Evolutionary conservation across 2,888 invertebrate species (phyloP), one percentile per base, ranked within the genome.

Genomic region (Platynereis dumerilii): DNA sequence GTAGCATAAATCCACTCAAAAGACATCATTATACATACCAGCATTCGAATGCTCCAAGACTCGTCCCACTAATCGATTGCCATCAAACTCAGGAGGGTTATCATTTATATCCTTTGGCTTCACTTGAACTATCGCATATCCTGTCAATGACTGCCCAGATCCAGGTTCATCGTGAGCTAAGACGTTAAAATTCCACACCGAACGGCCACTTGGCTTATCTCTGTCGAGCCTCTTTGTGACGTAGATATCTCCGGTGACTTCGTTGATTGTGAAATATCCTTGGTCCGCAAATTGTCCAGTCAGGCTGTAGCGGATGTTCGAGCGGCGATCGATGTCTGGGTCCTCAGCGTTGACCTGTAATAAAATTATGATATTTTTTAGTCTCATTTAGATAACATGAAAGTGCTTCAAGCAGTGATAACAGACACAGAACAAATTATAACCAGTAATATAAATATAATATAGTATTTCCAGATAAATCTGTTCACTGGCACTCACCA

Each of bases 161-260:
- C 72, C 73, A 0, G 78, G 76, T 64, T 83, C 83, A 70, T 83
- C 83, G 48, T 75, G 73, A n/a, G 81, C 82, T 12, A 80, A 71
- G 12, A 83, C 80, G 61, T 80, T 83, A 69, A 66, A 70, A 59
- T 74, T 74, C 74, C 74, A 75, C 26, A 72, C 61, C 34, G 67
- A 56, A 48, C 74, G 61, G 17, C 74, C 74, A 28, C 27, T 53
- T 10, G 70, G 69, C 28, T 62, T 34, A 54, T 74, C 74, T n/a
- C 74, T 57, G 58, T 97, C 97, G 83, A 97, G 89, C 68, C 95
- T 93, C 75, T 96, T 96, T 67, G 96, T 96, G 76, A 97, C 96
- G 87, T 95, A 96, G 86, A 97, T 96, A 84, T 96, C 96, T 78
- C 97, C 97, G 75, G 96, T 96, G 92, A 95, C 95, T 87, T 95